A percentile compares a stretch with the other conserved stretches of the same genome.
Evolutionary conservation across 1,140 invertebrate genomes (phyloP).

Genomic region (Limonius californicus): DNA sequence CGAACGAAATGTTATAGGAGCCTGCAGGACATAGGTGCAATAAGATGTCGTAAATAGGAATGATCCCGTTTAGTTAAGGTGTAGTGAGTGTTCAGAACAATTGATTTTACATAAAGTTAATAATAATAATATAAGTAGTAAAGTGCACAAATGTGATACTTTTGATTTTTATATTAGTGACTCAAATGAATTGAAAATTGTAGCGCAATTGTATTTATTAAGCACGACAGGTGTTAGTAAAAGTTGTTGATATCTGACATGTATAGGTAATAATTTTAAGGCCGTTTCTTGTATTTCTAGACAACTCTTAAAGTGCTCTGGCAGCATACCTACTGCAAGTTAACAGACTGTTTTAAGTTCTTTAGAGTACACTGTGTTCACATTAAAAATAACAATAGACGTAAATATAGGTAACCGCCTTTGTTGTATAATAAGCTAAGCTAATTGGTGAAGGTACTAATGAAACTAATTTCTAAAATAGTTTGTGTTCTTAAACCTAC

Average conservation of each 20-base stretch:
- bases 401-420: not conserved
- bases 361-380: not conserved
- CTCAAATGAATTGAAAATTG: not conserved
- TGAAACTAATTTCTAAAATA: too few species aligned
- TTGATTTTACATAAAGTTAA: not conserved
- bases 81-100: not conserved
- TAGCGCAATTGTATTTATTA: not conserved
- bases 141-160: slow-evolving; percentile 10
- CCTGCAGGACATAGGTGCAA: not conserved
- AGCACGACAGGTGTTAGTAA: not conserved
- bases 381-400: not conserved
- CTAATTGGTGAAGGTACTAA: not conserved
- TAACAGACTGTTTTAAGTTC: not conserved
- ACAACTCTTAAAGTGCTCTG: not conserved
- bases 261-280: not conserved
- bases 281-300: not conserved
- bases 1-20: not conserved
- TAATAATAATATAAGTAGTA: slow-evolving; percentile 1
- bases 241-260: not conserved
- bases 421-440: not conserved
- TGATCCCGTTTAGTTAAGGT: not conserved
- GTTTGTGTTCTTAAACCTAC: too few species aligned
- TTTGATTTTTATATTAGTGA: not conserved
- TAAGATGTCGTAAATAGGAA: not conserved
- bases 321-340: not conserved